Evolutionary conservation across 2,888 invertebrate genomes (phyloP), one percentile per base, ranked within the genome.

Genomic region (Lepeophtheirus nordmannii): DNA sequence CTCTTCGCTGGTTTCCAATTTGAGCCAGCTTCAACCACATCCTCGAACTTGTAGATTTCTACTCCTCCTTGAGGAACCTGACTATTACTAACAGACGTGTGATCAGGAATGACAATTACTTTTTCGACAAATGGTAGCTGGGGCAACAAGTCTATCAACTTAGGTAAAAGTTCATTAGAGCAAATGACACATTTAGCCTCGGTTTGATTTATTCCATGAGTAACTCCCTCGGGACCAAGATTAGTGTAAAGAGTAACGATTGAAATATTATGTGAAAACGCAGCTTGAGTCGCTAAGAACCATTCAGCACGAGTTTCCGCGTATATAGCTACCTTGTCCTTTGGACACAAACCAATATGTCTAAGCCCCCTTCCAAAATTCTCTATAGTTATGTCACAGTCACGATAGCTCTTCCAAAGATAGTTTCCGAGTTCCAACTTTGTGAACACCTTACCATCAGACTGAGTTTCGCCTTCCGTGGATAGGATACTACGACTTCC

Each of bases 271-370:
- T 89, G 89, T 75, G 89, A 90, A 79, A 98, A 93, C 77, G 93
- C 88, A 65, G 92, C 94, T 74, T 96, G 90, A 1, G 94, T 92
- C 0, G 92, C 87, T 63, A 96, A 80, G 85, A 97, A 87, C 98
- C 98, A 98, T 78, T 98, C 97, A 62, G 89, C 89, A 71, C 96
- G 81, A 0, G 97, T 98, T 78, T 98, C 98, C 0, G 97, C 93
- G 79, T 96, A 97, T 73, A 98, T 85, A 67, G 89, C 91, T 70
- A 97, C 81, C 75, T 87, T 89, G 69, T 82, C 78, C 11, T 81
- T 80, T 10, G 86, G 83, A 71, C 78, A 76, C 72, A 86, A 82
- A 38, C 91, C 92, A 46, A 89, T 77, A 72, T 84, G 85, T 56
- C 85, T 81, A 69, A 98, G 79, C 0, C 96, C 97, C 67, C 84